Evolutionary conservation across 1,140 invertebrate species (phyloP), one percentile per base, ranked within the genome.

Genomic region (Drosophila simulans): DNA sequence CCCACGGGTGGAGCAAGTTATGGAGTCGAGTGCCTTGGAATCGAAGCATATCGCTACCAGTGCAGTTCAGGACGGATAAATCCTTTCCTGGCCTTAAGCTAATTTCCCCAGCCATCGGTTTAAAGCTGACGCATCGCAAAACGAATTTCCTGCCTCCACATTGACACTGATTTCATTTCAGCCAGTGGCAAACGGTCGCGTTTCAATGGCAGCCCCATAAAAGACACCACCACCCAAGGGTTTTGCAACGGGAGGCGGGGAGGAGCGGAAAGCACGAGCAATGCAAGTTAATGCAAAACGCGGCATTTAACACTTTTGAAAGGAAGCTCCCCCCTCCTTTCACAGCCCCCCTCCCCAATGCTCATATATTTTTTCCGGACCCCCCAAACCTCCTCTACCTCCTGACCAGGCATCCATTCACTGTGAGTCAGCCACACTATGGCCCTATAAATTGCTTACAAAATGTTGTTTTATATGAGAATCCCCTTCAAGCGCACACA

Each of bases 151-250:
- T 81, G 66, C 56, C 68, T 63, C 42, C 58, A 80, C 84, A 88
- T 89, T 88, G 83, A 88, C 83, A 88, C 83, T 88, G 84, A 89
- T 88, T 88, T 88, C 63, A 88, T 89, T 88, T 70, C 80, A 77
- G 75, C 43, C 59, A 10, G 25, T 17, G 48, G 48, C 48, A 51
- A 49, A 31, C 48, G 48, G 48, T 13, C 20, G 27, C 56, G 34
- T 77, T 86, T 85, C 82, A 86, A 85, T 81, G 77, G 74, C 80
- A 83, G 46, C 54, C 48, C 46, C 76, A 66, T 72, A 68, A 83
- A 74, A 74, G 74, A 70, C 64, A 53, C 39, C 57, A 45, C 34
- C 57, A 73, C 11, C 52, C 51, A 68, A 56, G 40, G 40, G 39
- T 11, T 20, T 43, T 27, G 58, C 2, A 22, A 12, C 11, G 10